Conservation (phyloP, 1,140 invertebrate genomes). For the Cydia pomonella region DNA sequence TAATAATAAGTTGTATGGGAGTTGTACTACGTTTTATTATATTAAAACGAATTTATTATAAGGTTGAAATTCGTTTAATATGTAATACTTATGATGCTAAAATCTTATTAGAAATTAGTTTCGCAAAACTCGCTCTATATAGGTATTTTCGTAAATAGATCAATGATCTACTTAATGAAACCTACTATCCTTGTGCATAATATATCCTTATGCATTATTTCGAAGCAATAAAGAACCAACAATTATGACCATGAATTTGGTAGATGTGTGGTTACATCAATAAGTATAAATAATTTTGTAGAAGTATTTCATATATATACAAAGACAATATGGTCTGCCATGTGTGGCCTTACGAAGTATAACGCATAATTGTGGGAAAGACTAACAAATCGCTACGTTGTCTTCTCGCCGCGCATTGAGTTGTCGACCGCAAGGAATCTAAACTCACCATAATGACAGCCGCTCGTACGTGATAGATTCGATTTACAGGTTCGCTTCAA, state of each 20-base stretch:
- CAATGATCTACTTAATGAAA: not conserved
- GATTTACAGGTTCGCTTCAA: slow-evolving; percentile 72
- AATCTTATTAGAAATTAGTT: too few relatives aligned
- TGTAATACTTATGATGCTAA: too few relatives aligned
- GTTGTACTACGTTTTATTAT: too few relatives aligned
- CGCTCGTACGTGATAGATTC: slow-evolving; percentile 68
- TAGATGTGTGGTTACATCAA: not conserved
- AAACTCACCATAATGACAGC: slow-evolving; percentile 61
- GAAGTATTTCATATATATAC: not conserved
- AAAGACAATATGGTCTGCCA: not conserved
- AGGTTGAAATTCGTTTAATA: too few relatives aligned
- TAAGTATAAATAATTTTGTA: not conserved
- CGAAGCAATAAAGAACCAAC: not conserved
- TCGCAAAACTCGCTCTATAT: too few relatives aligned
- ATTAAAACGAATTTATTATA: too few relatives aligned
- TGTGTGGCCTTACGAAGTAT: slow-evolving; percentile 21
- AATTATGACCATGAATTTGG: not conserved
- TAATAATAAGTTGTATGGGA: too few relatives aligned
- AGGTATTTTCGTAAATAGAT: too few relatives aligned
- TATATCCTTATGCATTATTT: not conserved
- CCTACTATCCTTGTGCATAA: too few relatives aligned
- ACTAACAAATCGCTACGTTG: slow-evolving; percentile 33
- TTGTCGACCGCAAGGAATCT: slow-evolving; percentile 63
- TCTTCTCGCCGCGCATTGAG: slow-evolving; percentile 41
- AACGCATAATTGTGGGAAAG: slow-evolving; percentile 32